Percentiles rank a stretch among this genome's conserved stretches.
These are phyloP conservation scores for Coturnix japonica DNA, from an alignment of 2,113 vertebrate genomes.

Conservation along the genomic window DNA sequence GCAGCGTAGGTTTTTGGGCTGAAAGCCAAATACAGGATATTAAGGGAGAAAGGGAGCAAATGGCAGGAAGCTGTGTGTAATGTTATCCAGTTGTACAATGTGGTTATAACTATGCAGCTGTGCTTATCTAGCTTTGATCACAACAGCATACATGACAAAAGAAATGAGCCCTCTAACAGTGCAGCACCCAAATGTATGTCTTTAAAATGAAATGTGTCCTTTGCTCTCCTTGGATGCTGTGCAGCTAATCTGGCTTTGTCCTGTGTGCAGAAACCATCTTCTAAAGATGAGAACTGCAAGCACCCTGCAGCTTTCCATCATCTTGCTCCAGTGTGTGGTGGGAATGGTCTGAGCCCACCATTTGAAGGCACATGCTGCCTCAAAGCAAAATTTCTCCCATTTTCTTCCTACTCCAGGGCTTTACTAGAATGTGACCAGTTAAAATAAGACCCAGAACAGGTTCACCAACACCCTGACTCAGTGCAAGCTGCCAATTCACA, in stretches of 20 bases:
- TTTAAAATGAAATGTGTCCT: neutral
- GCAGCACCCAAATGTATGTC: neutral
- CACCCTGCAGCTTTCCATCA: neutral
- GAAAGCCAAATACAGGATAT: neutral
- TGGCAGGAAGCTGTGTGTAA: neutral
- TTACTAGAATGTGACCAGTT: neutral
- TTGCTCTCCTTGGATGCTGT: neutral
- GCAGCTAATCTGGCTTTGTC: neutral
- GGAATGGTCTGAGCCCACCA: neutral
- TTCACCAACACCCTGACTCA: neutral
- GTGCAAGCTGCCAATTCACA: neutral
- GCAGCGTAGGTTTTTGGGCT: neutral
- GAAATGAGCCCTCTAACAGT: fast-evolving
- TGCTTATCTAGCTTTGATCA: neutral
- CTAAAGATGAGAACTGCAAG: neutral
- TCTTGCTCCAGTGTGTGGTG: fast-evolving
- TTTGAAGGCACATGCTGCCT: neutral
- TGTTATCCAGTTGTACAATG: fast-evolving
- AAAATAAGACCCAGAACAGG: neutral
- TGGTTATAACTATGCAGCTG: neutral
- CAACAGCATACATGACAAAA: neutral
- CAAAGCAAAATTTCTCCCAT: neutral
- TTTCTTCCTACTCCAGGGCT: neutral
- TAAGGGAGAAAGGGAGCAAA: neutral
- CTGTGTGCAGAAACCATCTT: neutral